phyloP scores from a whole-genome alignment of 2,113 vertebrate species.

The Tylochromis polylepis region DNA sequence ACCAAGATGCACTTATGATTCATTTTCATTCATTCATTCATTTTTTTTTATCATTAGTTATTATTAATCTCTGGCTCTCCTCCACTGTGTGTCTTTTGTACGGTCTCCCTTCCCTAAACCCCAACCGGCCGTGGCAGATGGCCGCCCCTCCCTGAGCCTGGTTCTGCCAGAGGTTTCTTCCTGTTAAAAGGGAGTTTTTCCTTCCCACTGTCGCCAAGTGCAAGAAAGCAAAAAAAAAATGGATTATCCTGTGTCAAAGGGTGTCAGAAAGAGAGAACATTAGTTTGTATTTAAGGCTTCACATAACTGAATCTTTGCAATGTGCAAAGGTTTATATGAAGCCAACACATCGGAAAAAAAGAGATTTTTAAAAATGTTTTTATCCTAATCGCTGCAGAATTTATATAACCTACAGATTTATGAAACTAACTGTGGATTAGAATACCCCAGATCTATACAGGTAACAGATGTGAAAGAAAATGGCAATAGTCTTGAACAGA shows the following conservation, averaged over 20 bases:
- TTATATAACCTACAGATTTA: background rate
- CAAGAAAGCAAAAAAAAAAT: fast-evolving
- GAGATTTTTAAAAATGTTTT: fast-evolving
- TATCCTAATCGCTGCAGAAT: background rate
- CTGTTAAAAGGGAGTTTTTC: background rate
- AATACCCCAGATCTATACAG: background rate
- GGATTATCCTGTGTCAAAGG: background rate
- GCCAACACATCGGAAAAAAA: fast-evolving
- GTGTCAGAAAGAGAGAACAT: fast-evolving
- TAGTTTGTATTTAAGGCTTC: fast-evolving
- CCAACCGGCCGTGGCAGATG: too few relatives aligned
- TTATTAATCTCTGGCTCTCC: background rate
- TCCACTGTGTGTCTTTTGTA: background rate
- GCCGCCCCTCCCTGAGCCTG: too few relatives aligned
- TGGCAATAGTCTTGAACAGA: background rate
- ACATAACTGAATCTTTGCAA: background rate
- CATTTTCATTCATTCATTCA: background rate
- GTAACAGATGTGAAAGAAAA: background rate
- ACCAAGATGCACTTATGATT: fast-evolving
- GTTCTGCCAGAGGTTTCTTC: too few relatives aligned
- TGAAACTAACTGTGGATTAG: fast-evolving
- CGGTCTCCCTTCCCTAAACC: fast-evolving
- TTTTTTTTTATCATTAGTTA: fast-evolving
- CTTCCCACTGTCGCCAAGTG: background rate
- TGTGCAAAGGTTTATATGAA: background rate